These are phyloP conservation scores for Corydoras sp. DNA, from an alignment of 2,113 vertebrate genomes.

Conservation along the genomic window DNA sequence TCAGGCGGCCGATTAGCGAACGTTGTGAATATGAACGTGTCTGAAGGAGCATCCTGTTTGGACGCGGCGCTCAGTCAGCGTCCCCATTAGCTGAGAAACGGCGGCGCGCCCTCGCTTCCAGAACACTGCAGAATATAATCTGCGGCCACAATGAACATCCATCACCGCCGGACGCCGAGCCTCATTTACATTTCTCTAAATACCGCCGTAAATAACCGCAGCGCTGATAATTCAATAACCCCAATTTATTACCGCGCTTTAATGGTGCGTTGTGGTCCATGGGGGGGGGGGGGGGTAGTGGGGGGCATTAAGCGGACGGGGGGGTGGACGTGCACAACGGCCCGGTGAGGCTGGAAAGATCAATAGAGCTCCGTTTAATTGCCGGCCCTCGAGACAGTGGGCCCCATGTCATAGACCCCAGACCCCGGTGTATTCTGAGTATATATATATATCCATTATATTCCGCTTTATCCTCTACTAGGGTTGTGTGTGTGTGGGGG, in stretches of 20 bases:
- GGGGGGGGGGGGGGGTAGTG: conserved; percentile 27
- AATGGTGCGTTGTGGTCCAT: conserved; percentile 37
- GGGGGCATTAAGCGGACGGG: conserved; percentile 53
- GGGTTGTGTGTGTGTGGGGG: too few relatives aligned
- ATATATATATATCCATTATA: too few relatives aligned
- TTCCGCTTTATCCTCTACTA: too few relatives aligned
- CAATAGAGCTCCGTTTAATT: conserved; percentile 65
- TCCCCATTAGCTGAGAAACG: conserved; percentile 34
- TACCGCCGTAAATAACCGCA: conserved; percentile 50
- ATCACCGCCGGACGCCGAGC: conserved; percentile 49
- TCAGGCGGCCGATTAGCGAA: background rate
- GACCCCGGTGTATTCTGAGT: conserved; percentile 4
- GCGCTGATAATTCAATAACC: conserved; percentile 58
- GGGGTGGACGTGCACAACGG: conserved; percentile 38
- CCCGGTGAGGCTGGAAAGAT: conserved; percentile 57
- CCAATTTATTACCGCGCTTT: conserved; percentile 48
- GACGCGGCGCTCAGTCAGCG: conserved; percentile 25
- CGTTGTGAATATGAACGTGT: conserved; percentile 19
- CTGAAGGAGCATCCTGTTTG: conserved; percentile 32
- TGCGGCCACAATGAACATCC: conserved; percentile 51
- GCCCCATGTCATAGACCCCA: conserved; percentile 39
- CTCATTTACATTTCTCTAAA: conserved; percentile 58
- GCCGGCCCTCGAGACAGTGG: conserved; percentile 49
- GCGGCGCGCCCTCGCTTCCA: conserved; percentile 44
- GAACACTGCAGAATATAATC: conserved; percentile 56